phyloP scores from a whole-genome alignment of 2,888 invertebrate genomes.

The Euclidia mi region DNA sequence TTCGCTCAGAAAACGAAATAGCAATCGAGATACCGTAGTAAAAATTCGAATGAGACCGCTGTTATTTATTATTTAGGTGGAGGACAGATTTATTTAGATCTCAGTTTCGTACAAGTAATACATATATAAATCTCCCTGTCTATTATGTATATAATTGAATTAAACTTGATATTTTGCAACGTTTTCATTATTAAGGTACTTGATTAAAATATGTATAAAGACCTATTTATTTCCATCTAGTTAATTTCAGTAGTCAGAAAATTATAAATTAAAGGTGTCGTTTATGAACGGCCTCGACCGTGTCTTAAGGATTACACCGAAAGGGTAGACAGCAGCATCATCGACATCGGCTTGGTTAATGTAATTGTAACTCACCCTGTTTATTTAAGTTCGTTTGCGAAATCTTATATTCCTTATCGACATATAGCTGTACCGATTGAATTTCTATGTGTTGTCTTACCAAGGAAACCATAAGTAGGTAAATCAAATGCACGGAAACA shows the following conservation, averaged over 20 bases:
- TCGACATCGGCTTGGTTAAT: no score
- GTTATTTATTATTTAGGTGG: constrained; percentile 56
- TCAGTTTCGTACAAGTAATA: constrained; percentile 27
- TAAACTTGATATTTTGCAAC: constrained; percentile 17
- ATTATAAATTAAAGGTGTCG: constrained; percentile 20
- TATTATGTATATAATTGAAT: constrained; percentile 24
- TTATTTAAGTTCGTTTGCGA: no score
- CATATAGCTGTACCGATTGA: no score
- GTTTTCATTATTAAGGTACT: constrained; percentile 1
- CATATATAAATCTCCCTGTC: constrained; percentile 21
- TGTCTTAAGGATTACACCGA: no score
- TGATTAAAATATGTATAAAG: constrained; percentile 11
- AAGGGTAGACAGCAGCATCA: no score
- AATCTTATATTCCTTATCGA: no score
- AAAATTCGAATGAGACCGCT: constrained; percentile 55
- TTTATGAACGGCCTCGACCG: constrained; percentile 10
- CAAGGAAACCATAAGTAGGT: no score
- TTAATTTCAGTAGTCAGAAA: constrained; percentile 17
- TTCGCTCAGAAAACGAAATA: constrained; percentile 53
- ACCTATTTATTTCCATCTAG: constrained; percentile 10
- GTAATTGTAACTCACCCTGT: no score
- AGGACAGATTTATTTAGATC: constrained; percentile 53
- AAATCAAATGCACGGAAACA: no score
- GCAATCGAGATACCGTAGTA: constrained; percentile 53
- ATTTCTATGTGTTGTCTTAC: no score